Conservation (phyloP, 1,140 invertebrate species). For the Vanessa atalanta region DNA sequence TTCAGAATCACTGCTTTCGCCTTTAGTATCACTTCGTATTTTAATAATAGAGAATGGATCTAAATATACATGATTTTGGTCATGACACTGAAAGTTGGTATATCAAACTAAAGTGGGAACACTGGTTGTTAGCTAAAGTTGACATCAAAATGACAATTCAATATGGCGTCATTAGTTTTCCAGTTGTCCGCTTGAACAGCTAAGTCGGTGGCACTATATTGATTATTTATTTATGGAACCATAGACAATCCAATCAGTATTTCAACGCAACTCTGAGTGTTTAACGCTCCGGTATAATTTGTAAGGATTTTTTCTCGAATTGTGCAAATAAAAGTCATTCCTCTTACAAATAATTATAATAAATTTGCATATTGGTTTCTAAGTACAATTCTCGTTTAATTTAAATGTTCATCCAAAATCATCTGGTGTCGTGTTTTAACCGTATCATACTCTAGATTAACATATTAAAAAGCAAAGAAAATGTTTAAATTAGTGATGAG, state of each 20-base stretch:
- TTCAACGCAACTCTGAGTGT: not conserved
- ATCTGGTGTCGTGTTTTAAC: not conserved
- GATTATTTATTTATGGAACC: not conserved
- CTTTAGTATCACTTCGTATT: too few species aligned
- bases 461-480: conserved; percentile 13
- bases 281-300: not conserved
- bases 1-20: too few species aligned
- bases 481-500: conserved; percentile 42
- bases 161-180: too few species aligned
- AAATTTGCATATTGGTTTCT: not conserved
- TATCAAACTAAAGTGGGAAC: too few species aligned
- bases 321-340: not conserved
- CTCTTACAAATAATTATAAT: not conserved
- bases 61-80: too few species aligned
- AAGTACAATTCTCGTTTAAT: not conserved
- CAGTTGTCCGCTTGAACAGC: too few species aligned
- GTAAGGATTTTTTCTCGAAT: not conserved
- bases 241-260: not conserved
- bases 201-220: not conserved
- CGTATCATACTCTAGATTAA: not conserved
- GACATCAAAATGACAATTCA: too few species aligned
- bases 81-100: too few species aligned
- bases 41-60: too few species aligned
- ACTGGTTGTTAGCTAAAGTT: too few species aligned
- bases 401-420: not conserved